Conservation (phyloP, 2,113 vertebrate species). For the Lutjanus erythropterus region DNA sequence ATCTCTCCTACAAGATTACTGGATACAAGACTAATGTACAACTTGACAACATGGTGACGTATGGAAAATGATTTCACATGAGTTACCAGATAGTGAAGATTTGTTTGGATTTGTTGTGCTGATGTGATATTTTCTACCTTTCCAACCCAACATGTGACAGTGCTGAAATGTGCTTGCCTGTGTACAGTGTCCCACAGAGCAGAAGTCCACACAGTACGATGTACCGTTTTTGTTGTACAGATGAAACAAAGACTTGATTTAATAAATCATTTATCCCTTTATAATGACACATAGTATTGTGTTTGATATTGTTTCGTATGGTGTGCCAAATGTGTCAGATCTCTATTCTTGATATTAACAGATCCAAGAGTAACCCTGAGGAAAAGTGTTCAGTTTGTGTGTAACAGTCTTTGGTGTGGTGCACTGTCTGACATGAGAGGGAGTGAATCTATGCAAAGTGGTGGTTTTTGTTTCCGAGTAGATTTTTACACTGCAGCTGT, state of each 20-base stretch:
- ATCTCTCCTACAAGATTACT: conserved; percentile 2
- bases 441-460: conserved; percentile 71
- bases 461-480: not conserved
- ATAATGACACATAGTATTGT: conserved; percentile 64
- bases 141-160: conserved; percentile 47
- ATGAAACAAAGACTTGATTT: conserved; percentile 61
- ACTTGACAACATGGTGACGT: conserved; percentile 12
- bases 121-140: conserved; percentile 65
- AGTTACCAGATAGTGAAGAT: not conserved
- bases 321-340: conserved; percentile 46
- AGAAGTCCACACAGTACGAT: conserved; percentile 28
- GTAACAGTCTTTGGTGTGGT: conserved; percentile 16
- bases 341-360: conserved; percentile 68
- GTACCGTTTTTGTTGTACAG: conserved; percentile 61
- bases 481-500: conserved; percentile 27
- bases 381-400: conserved; percentile 19
- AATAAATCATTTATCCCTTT: conserved; percentile 77
- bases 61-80: not conserved
- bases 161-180: conserved; percentile 45
- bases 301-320: conserved; percentile 69
- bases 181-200: conserved; percentile 27
- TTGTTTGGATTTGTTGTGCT: conserved; percentile 19
- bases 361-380: not conserved
- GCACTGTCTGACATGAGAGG: not conserved
- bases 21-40: conserved; percentile 2